phyloP scores from a whole-genome alignment of 2,888 invertebrate species.

The Eilema griseolum region DNA sequence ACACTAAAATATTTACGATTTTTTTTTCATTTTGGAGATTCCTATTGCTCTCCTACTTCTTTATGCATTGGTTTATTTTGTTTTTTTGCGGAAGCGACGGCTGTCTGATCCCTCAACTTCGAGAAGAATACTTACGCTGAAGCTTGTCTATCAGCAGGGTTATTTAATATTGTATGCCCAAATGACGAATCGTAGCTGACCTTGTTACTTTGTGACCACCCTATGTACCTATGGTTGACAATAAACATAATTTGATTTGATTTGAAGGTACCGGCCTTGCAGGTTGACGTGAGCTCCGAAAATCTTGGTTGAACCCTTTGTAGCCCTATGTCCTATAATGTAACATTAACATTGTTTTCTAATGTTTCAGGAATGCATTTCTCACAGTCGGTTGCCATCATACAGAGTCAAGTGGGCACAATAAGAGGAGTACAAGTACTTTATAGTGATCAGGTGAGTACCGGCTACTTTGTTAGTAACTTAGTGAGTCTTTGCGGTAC shows the following conservation, averaged over 20 bases:
- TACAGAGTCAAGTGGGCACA: constrained; percentile 97
- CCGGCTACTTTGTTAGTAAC: background rate
- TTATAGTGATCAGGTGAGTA: constrained; percentile 95
- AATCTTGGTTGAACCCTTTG: background rate
- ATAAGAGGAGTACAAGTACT: constrained; percentile 98
- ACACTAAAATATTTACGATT: background rate
- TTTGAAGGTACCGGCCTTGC: background rate
- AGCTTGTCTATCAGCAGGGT: no score
- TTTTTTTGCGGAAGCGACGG: background rate
- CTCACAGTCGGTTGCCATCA: constrained; percentile 98
- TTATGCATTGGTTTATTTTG: no score
- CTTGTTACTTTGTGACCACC: no score
- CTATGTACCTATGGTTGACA: no score
- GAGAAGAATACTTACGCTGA: no score
- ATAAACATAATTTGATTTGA: no score
- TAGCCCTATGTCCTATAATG: background rate
- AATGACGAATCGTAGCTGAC: no score
- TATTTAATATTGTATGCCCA: no score
- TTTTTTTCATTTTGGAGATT: background rate
- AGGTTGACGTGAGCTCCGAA: background rate
- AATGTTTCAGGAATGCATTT: constrained; percentile 97
- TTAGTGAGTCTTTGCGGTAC: no score
- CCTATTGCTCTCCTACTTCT: no score
- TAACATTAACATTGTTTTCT: constrained; percentile 23
- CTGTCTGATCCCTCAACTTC: background rate